These are phyloP conservation scores for Haplochromis burtoni DNA, from an alignment of 2,113 vertebrate species.

Conservation along the genomic window DNA sequence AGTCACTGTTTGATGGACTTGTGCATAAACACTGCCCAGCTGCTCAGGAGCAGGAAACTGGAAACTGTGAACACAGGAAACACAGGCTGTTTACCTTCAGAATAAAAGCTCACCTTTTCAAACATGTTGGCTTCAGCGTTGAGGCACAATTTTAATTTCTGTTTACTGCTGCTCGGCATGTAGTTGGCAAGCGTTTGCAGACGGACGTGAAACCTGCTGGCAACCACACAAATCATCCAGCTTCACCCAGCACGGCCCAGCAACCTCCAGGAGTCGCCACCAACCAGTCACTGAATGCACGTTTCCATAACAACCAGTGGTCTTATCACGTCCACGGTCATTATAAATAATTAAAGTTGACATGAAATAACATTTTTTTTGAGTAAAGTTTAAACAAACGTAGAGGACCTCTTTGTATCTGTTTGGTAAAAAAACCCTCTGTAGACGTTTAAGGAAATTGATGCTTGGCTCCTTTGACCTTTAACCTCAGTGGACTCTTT, in stretches of 20 bases:
- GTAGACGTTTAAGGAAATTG: not conserved
- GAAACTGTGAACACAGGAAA: not conserved
- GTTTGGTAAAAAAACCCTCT: not conserved
- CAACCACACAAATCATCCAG: not conserved
- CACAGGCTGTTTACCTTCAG: not conserved
- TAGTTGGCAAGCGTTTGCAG: not conserved
- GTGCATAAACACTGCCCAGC: not conserved
- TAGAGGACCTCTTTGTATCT: fast-evolving
- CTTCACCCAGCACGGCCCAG: not conserved
- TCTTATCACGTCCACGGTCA: not conserved
- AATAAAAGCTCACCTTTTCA: not conserved
- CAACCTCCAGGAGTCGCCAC: not conserved
- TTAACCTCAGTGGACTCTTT: not conserved
- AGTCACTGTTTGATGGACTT: not conserved
- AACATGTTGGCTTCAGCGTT: not conserved
- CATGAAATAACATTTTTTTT: not conserved
- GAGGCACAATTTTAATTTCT: not conserved
- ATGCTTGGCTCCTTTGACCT: not conserved
- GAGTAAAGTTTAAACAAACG: not conserved
- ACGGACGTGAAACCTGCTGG: not conserved
- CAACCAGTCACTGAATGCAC: not conserved
- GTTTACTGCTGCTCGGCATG: not conserved
- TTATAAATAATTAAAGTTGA: not conserved
- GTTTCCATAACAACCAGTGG: not conserved
- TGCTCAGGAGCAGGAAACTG: not conserved